phyloP scores from a whole-genome alignment of 1,140 invertebrate genomes.

The Prorops nasuta region DNA sequence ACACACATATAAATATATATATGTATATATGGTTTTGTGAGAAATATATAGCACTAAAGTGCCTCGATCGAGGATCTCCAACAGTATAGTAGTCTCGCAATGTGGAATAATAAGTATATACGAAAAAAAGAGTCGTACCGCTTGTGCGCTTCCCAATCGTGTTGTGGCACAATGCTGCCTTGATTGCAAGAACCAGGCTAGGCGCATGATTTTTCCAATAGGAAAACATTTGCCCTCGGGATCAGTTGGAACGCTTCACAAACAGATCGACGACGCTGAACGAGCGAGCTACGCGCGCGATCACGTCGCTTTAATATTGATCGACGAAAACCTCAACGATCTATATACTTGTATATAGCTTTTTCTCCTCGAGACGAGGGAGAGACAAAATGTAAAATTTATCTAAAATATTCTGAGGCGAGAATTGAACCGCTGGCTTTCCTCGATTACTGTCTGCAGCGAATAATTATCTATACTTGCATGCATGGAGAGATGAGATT shows the following conservation, averaged over 20 bases:
- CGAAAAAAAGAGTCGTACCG: conserved; percentile 2
- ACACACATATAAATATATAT: too few relatives aligned
- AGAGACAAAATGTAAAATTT: neutral
- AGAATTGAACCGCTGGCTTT: too few relatives aligned
- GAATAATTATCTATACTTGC: too few relatives aligned
- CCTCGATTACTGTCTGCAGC: too few relatives aligned
- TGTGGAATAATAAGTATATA: neutral
- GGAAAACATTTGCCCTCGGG: neutral
- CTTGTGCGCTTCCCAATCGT: conserved; percentile 7
- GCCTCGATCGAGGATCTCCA: too few relatives aligned
- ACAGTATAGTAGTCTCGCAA: too few relatives aligned
- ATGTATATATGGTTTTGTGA: too few relatives aligned
- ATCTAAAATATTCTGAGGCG: too few relatives aligned
- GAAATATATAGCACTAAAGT: too few relatives aligned
- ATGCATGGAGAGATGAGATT: too few relatives aligned
- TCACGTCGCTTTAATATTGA: neutral
- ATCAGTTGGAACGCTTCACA: neutral
- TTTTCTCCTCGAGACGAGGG: too few relatives aligned
- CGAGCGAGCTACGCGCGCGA: neutral
- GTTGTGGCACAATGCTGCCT: conserved; percentile 11
- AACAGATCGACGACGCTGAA: neutral
- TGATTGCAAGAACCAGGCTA: conserved; percentile 5
- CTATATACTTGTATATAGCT: too few relatives aligned
- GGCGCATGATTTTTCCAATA: neutral
- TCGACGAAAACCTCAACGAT: neutral